A percentile compares a stretch with the other conserved stretches of the same genome.
phyloP scores from a whole-genome alignment of 2,797 vertebrate genomes.

The Enteromius argenteus region DNA sequence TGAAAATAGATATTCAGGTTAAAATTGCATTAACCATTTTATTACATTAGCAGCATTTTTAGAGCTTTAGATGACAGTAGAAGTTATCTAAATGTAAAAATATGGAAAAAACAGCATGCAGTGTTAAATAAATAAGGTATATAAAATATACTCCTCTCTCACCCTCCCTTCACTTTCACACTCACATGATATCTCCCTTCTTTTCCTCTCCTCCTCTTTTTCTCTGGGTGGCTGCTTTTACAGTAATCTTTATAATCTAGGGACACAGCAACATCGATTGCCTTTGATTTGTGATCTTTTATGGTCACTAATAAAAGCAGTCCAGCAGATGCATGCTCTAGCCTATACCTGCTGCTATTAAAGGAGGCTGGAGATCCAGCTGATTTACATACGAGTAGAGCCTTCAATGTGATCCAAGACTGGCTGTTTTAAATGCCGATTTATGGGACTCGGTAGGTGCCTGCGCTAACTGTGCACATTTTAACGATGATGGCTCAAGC shows the following conservation, averaged over 20 bases:
- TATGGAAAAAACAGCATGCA: too few relatives aligned
- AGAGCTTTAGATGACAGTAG: neutral
- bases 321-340: constrained; percentile 47
- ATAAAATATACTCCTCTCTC: neutral
- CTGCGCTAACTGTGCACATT: constrained; percentile 67
- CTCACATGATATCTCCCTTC: constrained; percentile 10
- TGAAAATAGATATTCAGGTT: neutral
- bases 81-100: neutral
- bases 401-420: constrained; percentile 66
- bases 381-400: constrained; percentile 67
- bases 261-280: constrained; percentile 64
- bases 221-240: constrained; percentile 49
- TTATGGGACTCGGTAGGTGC: constrained; percentile 59
- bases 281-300: constrained; percentile 70
- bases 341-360: constrained; percentile 64
- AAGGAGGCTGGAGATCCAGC: constrained; percentile 62
- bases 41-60: neutral
- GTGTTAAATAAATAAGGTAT: too few relatives aligned
- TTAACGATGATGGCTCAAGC: constrained; percentile 65
- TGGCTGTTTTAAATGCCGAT: constrained; percentile 70
- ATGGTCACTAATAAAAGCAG: constrained; percentile 62
- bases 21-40: neutral
- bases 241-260: constrained; percentile 63
- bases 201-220: constrained; percentile 32
- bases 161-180: neutral